Evolutionary conservation across 1,140 invertebrate genomes (phyloP).

Genomic region (Zaprionus ghesquierei): DNA sequence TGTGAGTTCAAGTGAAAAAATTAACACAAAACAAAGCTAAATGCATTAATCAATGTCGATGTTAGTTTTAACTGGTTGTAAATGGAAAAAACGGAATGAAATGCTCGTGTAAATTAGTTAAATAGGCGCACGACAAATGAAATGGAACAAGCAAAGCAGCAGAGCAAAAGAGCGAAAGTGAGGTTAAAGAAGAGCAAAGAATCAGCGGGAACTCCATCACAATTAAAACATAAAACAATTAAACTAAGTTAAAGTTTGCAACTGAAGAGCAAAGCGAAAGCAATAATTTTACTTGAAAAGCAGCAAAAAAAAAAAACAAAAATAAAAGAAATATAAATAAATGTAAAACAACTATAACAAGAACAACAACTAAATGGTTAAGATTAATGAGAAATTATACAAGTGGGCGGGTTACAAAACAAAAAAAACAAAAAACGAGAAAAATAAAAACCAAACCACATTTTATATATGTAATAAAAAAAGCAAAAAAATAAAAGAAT

Average conservation of each 20-base stretch:
- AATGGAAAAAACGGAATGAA: slow-evolving; percentile 43
- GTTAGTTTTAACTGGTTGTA: slow-evolving; percentile 78
- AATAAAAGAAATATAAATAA: slow-evolving; percentile 35
- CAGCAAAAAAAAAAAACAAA: slow-evolving; percentile 14
- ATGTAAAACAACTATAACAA: slow-evolving; percentile 43
- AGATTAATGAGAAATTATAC: slow-evolving; percentile 60
- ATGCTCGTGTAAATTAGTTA: slow-evolving; percentile 66
- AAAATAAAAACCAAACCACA: slow-evolving; percentile 45
- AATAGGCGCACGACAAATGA: slow-evolving; percentile 39
- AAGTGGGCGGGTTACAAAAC: slow-evolving; percentile 54
- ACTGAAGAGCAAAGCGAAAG: slow-evolving; percentile 65
- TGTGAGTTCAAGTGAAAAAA: slow-evolving; percentile 25
- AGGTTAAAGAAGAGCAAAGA: slow-evolving; percentile 1
- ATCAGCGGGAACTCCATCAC: slow-evolving; percentile 39
- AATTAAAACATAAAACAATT: slow-evolving; percentile 55
- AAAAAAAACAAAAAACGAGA: slow-evolving; percentile 29
- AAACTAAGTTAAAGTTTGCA: slow-evolving; percentile 64
- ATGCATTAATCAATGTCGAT: slow-evolving; percentile 37
- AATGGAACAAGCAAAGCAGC: slow-evolving; percentile 7
- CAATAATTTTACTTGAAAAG: slow-evolving; percentile 75
- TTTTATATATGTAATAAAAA: slow-evolving; percentile 47
- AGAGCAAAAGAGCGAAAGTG: slow-evolving; percentile 10
- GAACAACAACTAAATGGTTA: slow-evolving; percentile 45
- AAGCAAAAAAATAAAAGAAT: slow-evolving; percentile 39
- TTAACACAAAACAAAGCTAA: slow-evolving; percentile 26